Conservation (phyloP, 2,113 vertebrate species). For the Trinectes maculatus region DNA sequence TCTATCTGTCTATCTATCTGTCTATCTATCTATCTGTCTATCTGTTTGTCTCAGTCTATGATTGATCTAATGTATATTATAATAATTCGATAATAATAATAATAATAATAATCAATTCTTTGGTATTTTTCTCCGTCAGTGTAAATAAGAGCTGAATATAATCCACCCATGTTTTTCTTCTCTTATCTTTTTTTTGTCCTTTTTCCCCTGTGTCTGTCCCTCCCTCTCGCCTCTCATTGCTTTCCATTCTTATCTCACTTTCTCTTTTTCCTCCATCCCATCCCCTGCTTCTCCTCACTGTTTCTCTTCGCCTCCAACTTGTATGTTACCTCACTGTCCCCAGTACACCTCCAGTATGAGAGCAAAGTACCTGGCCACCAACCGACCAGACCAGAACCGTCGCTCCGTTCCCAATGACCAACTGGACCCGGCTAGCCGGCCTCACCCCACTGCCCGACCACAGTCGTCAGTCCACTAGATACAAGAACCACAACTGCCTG, state of each 20-base stretch:
- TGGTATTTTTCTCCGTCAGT: too few species aligned
- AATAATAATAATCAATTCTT: too few species aligned
- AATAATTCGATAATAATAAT: too few species aligned
- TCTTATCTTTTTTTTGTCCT: conserved; percentile 3
- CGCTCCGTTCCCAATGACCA: conserved; percentile 80
- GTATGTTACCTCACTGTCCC: conserved; percentile 53
- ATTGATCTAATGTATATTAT: background rate
- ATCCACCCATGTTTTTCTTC: background rate
- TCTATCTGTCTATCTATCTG: conserved; percentile 27
- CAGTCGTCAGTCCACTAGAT: conserved; percentile 80
- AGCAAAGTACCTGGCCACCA: conserved; percentile 98
- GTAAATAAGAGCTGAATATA: conserved; percentile 8
- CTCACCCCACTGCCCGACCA: conserved; percentile 72
- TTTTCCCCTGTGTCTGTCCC: conserved; percentile 5
- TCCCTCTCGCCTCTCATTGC: background rate
- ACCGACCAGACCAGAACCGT: conserved; percentile 88
- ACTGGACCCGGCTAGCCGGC: conserved; percentile 77
- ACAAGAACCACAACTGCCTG: conserved; percentile 47
- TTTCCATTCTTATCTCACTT: conserved; percentile 1
- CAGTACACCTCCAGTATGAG: conserved; percentile 99
- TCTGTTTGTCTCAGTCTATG: too few species aligned
- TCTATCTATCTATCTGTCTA: conserved; percentile 21
- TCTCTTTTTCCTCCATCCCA: background rate
- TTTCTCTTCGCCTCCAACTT: background rate
- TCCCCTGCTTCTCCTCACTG: background rate